These are phyloP conservation scores for Drosophila pandora DNA, from an alignment of 1,140 invertebrate genomes.

Conservation along the genomic window DNA sequence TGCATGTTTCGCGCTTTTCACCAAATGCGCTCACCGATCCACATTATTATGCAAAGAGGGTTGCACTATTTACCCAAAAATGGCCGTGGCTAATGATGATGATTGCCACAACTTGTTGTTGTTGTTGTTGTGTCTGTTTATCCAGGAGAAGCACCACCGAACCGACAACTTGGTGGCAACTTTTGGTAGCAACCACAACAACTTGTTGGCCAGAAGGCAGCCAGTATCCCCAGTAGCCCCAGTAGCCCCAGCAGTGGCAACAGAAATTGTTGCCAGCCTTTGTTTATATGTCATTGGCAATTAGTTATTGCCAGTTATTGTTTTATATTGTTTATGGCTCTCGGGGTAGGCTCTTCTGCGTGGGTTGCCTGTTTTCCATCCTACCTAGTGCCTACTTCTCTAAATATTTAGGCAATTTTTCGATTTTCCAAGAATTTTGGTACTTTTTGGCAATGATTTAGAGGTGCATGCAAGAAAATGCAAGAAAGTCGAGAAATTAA, in stretches of 20 bases:
- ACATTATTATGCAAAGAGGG: conserved; percentile 83
- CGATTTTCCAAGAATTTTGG: conserved; percentile 7
- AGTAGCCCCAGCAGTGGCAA: too few species aligned
- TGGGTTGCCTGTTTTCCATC: conserved; percentile 20
- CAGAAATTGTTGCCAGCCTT: conserved; percentile 50
- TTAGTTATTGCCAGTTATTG: conserved; percentile 76
- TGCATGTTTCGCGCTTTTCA: conserved; percentile 80
- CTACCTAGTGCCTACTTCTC: not conserved
- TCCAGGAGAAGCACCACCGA: conserved; percentile 13
- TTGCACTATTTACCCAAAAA: conserved; percentile 83
- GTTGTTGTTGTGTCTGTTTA: not conserved
- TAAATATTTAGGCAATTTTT: conserved; percentile 23
- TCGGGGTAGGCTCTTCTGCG: not conserved
- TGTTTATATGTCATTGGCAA: conserved; percentile 78
- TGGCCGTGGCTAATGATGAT: conserved; percentile 80
- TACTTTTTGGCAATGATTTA: not conserved
- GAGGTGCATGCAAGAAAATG: not conserved
- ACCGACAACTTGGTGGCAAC: conserved; percentile 25
- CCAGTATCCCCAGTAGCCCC: too few species aligned
- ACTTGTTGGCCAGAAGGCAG: conserved; percentile 7
- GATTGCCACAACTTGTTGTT: conserved; percentile 47
- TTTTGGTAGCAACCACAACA: conserved; percentile 37
- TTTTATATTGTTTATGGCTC: conserved; percentile 40
- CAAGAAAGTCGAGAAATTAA: not conserved
- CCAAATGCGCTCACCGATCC: conserved; percentile 75